A percentile compares a stretch with the other conserved stretches of the same genome.
Conservation (phyloP, 2,888 invertebrate species). For the Hipparchia semele region DNA sequence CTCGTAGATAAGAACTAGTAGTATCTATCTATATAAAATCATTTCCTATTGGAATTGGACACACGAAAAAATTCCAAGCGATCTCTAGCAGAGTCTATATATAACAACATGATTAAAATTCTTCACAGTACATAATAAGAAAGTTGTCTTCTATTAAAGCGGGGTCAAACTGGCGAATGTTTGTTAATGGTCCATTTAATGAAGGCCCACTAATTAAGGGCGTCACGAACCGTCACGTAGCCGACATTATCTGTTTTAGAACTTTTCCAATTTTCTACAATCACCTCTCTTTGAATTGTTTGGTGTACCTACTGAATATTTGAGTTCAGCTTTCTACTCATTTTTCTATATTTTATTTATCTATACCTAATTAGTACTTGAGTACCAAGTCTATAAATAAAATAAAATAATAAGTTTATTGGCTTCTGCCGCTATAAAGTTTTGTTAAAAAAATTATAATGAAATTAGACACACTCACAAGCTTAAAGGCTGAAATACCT, state of each 20-base stretch:
- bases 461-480: too few relatives aligned
- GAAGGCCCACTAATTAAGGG: conserved; percentile 70
- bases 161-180: conserved; percentile 59
- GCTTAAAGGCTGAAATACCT: too few relatives aligned
- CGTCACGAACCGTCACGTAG: conserved; percentile 55
- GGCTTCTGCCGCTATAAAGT: too few relatives aligned
- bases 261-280: conserved; percentile 76
- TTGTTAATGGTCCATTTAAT: conserved; percentile 68
- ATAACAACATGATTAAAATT: conserved; percentile 35
- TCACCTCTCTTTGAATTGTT: conserved; percentile 57
- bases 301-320: conserved; percentile 36
- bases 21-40: neutral
- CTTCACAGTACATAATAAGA: conserved; percentile 44
- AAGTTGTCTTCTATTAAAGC: conserved; percentile 62
- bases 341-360: neutral
- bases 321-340: conserved; percentile 29
- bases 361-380: neutral
- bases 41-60: neutral
- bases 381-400: neutral
- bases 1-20: neutral
- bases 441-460: neutral
- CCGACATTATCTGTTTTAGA: conserved; percentile 57
- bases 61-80: neutral
- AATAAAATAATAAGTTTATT: conserved; percentile 5
- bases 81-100: neutral